Base-by-base conservation (phyloP, 2,113 vertebrate species). In the Heloderma charlesbogerti region DNA sequence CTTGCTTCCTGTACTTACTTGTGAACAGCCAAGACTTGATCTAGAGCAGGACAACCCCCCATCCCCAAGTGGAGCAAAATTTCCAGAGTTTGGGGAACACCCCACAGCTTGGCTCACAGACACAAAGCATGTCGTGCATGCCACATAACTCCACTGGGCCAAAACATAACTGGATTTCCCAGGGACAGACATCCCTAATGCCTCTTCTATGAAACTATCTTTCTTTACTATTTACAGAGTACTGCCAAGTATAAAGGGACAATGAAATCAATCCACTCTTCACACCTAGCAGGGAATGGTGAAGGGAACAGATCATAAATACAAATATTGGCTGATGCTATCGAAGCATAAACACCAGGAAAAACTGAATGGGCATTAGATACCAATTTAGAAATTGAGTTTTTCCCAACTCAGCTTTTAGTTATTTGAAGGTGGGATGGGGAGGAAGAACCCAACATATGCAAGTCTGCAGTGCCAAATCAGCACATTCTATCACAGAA, bases 381-480 rank as follows among this genome's bases (percentile, higher is more conserved):
- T 48, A 60, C 43, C 45, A 51, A 60, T 83, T 84, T 12, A 29
- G 45, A 88, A 81, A 18, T 82, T 29, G 89, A 71, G 87, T 90
- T 78, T 87, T 40, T 72, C 43, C 43, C 37, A 92, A 51, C 87
- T 88, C 92, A 27, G 72, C n/a, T 77, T 92, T 92, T 57, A 89
- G 67, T 57, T 60, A 57, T 10, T 67, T 90, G 31, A 63, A 91
- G 1, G 63, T 78, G 43, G 43, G 79, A n/a, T 13, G 45, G 6
- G 15, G 57, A 60, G 6, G 18, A 9, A 25, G 22, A 54, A 12
- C 12, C 22, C 63, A 69, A 67, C 67, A 85, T 15, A 60, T 45
- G 60, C 88, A 92, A 82, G 93, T 40, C 45, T 90, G 77, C 82
- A 71, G 71, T 88, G 92, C 31, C 91, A 86, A 91, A 48, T 45